Percentiles rank a stretch among this genome's conserved stretches.
These are phyloP conservation scores for Eumaeus atala DNA, from an alignment of 1,140 invertebrate genomes.

Conservation along the genomic window DNA sequence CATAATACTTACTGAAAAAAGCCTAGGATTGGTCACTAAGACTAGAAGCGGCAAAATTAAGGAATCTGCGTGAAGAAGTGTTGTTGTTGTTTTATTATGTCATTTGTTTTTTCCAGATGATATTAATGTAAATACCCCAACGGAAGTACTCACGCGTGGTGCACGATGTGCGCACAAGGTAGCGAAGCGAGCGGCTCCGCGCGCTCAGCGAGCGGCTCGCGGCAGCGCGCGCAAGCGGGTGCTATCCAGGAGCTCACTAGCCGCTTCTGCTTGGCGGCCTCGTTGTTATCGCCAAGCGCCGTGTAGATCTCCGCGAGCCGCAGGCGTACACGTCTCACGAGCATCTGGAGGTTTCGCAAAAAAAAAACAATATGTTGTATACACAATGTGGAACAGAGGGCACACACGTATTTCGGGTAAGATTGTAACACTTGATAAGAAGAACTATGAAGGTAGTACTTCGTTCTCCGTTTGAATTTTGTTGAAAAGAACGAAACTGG, in stretches of 20 bases:
- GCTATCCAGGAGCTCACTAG: conserved; percentile 83
- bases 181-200: conserved; percentile 84
- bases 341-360: conserved; percentile 76
- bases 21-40: no score
- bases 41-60: no score
- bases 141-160: conserved; percentile 79
- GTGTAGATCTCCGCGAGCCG: conserved; percentile 85
- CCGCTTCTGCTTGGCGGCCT: conserved; percentile 82
- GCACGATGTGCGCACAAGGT: conserved; percentile 89
- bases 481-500: no score
- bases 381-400: no score
- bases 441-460: no score
- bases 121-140: not conserved
- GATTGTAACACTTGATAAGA: no score
- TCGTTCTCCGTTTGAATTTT: no score
- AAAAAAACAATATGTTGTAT: no score
- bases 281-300: conserved; percentile 86
- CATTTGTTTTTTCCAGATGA: no score
- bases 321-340: conserved; percentile 84
- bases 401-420: no score
- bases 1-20: no score
- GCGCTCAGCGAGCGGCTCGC: conserved; percentile 79
- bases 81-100: not conserved
- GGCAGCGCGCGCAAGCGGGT: conserved; percentile 84
- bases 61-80: no score